Conservation (phyloP, 2,888 invertebrate genomes). For the Nowickia ferox region DNA sequence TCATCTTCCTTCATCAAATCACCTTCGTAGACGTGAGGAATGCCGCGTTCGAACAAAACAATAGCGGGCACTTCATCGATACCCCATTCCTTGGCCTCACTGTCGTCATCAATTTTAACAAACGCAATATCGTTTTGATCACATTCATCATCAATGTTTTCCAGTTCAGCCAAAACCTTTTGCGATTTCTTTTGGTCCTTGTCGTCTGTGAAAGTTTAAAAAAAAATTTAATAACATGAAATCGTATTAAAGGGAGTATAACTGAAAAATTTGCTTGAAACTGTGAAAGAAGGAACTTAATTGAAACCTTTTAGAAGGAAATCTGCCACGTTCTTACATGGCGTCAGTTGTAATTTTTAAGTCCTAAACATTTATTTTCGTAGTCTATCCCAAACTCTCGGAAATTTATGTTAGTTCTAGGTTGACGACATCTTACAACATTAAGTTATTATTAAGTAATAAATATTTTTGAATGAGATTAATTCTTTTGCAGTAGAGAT, state of each 20-base stretch:
- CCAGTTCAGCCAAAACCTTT: conserved; percentile 91
- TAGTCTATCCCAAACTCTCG: conserved; percentile 35
- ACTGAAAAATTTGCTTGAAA: background rate
- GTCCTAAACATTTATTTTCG: background rate
- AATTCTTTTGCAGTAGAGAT: background rate
- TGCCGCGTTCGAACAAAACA: conserved; percentile 89
- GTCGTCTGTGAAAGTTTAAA: conserved; percentile 86
- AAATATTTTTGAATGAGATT: background rate
- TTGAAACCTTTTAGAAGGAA: background rate
- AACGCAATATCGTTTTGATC: conserved; percentile 96
- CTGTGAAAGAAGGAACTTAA: background rate
- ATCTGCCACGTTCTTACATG: background rate
- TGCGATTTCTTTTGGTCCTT: conserved; percentile 95
- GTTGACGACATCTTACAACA: conserved; percentile 52
- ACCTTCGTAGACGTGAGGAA: conserved; percentile 90
- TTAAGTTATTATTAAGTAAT: conserved; percentile 19
- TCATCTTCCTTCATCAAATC: conserved; percentile 95
- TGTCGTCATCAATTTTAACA: conserved; percentile 94
- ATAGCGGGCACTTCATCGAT: conserved; percentile 92
- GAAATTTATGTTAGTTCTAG: conserved; percentile 36
- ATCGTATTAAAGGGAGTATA: background rate
- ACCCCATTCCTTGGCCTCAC: conserved; percentile 95
- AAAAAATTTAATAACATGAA: background rate
- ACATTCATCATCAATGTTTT: conserved; percentile 97
- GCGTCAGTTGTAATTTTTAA: background rate